Base-by-base conservation (phyloP, 2,888 invertebrate genomes). In the Molorchus minor region DNA sequence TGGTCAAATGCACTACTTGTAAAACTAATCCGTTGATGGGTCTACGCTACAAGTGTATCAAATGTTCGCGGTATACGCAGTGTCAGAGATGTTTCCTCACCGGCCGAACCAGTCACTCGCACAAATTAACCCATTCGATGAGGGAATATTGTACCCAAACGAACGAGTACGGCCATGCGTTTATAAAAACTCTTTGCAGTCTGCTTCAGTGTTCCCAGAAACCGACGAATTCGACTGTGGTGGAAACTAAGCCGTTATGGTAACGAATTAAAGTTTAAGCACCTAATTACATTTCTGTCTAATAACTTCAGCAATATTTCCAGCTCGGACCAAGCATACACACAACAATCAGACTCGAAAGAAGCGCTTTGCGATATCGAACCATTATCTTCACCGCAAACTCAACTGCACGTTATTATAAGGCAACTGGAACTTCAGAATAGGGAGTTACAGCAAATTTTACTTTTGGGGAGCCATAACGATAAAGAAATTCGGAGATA, bases 41-140 rank as follows among this genome's bases (percentile, higher is more conserved):
- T 10, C 79, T 84, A 56, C 82, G 86, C 57, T 90, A 89, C 77
- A 83, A 84, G 60, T 90, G 89, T 77, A 75, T 87, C 52, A 85
- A 85, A 70, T 90, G 88, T 74, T 82, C 86, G 30, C 83, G 83
- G 58, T 89, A 87, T 73, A 85, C 86, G 71, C 85, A 88, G 68
- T 90, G 90, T 71, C 89, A 89, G 75, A 80, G 82, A 25, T 90
- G 90, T 76, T 90, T 89, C 77, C 84, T 89, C 58, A 82, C 83
- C 56, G 88, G 87, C 1, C 81, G 83, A 69, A 81, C 79, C 19
- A 86, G 83, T 58, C 83, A 84, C 69, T 84, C 84, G 29, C 90
- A 90, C 74, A 89, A 88, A 76, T 74, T 86, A 36, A 84, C 84
- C 43, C 90, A 90, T 79, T 85, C 87, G 2, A 84, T 88, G 75